Evolutionary conservation across 2,113 vertebrate species (phyloP).

Genomic region (Meleagris gallopavo): DNA sequence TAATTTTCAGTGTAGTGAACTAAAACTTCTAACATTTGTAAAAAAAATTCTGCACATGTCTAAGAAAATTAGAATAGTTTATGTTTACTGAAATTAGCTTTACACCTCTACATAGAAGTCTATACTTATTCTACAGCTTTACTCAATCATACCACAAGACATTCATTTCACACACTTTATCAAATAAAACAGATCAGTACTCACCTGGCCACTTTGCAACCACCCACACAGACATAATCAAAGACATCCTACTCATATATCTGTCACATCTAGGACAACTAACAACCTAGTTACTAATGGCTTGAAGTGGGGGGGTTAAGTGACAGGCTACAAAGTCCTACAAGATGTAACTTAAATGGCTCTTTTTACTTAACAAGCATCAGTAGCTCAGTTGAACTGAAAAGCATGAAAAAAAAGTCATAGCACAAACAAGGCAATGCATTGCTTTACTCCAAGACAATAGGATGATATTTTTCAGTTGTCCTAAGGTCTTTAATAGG

Average conservation of each 20-base stretch:
- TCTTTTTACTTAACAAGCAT: not conserved
- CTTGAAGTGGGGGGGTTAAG: not conserved
- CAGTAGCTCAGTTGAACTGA: not conserved
- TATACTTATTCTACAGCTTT: not conserved
- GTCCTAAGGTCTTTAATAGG: not conserved
- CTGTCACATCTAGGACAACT: not conserved
- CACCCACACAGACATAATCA: rapidly evolving
- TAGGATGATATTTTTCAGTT: not conserved
- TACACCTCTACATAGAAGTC: not conserved
- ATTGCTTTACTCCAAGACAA: not conserved
- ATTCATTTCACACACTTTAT: rapidly evolving
- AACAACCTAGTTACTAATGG: not conserved
- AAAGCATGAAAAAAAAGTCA: not conserved
- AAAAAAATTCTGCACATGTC: not conserved
- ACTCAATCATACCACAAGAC: not conserved
- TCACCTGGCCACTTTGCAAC: not conserved
- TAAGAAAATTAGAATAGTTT: not conserved
- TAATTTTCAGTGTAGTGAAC: not conserved
- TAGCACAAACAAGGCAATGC: not conserved
- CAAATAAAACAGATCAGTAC: not conserved
- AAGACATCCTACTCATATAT: rapidly evolving
- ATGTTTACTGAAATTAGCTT: not conserved
- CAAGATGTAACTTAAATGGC: not conserved
- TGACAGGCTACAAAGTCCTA: not conserved
- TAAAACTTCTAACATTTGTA: not conserved